Conservation (phyloP, 2,888 invertebrate species). For the Marasmarcha lunaedactyla region DNA sequence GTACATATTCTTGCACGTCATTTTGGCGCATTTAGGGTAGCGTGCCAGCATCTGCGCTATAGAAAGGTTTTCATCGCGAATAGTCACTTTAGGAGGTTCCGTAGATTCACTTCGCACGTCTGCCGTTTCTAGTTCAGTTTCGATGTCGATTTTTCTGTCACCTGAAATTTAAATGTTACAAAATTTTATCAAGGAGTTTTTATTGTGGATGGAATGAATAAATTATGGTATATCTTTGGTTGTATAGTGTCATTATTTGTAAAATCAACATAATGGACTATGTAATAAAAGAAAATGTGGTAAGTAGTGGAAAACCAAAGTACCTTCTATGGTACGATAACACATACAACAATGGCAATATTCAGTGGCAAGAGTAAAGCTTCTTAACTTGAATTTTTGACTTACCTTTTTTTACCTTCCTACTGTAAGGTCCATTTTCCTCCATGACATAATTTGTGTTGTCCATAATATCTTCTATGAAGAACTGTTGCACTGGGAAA, state of each 20-base stretch:
- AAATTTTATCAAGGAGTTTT: neutral
- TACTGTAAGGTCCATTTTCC: conserved; percentile 69
- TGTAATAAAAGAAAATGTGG: too few relatives aligned
- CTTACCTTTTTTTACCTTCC: conserved; percentile 74
- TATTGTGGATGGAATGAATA: too few relatives aligned
- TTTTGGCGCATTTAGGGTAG: conserved; percentile 72
- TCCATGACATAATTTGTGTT: conserved; percentile 54
- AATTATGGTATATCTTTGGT: too few relatives aligned
- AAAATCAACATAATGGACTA: too few relatives aligned
- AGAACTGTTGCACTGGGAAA: conserved; percentile 84
- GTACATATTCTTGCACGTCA: conserved; percentile 79
- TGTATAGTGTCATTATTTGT: too few relatives aligned
- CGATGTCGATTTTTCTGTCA: conserved; percentile 63
- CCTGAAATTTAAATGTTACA: conserved; percentile 26
- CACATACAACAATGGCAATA: too few relatives aligned
- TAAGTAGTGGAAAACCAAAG: too few relatives aligned
- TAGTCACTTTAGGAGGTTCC: conserved; percentile 69
- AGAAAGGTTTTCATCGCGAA: conserved; percentile 79
- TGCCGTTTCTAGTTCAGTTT: conserved; percentile 74
- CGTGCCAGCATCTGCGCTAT: conserved; percentile 75
- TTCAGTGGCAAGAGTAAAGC: too few relatives aligned
- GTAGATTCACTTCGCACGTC: conserved; percentile 68
- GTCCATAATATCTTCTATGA: conserved; percentile 86
- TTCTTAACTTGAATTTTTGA: neutral
- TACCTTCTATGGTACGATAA: too few relatives aligned